phyloP scores from a whole-genome alignment of 2,888 invertebrate species.

The Panopea generosa region DNA sequence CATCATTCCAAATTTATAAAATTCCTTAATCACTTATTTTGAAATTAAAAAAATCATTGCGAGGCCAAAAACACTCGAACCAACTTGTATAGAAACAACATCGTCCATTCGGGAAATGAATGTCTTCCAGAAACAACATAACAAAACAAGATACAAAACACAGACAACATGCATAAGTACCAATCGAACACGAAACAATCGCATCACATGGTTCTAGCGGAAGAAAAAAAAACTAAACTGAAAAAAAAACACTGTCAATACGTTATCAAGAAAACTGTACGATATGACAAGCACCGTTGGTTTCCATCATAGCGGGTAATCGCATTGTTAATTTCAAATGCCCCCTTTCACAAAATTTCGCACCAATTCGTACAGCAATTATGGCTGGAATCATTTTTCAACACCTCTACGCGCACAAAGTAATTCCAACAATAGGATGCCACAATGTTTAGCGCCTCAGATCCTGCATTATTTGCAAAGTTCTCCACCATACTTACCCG shows the following conservation, averaged over 20 bases:
- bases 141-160: background rate
- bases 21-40: no score
- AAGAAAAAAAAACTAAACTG: slow-evolving; percentile 1
- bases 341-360: slow-evolving; percentile 12
- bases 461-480: slow-evolving; percentile 11
- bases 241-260: slow-evolving; percentile 10
- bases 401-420: slow-evolving; percentile 20
- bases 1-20: slow-evolving; percentile 9
- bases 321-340: slow-evolving; percentile 11
- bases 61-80: no score
- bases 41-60: background rate
- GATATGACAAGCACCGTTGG: background rate
- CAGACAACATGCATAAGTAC: background rate
- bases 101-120: background rate
- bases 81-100: background rate
- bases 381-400: slow-evolving; percentile 16
- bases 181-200: background rate
- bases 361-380: slow-evolving; percentile 29
- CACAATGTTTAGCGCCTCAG: background rate
- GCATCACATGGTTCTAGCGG: background rate
- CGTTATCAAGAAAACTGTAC: slow-evolving; percentile 21
- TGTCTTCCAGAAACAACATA: background rate
- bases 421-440: slow-evolving; percentile 12
- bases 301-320: slow-evolving; percentile 7
- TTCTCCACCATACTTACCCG: background rate